Percentiles rank a stretch among this genome's conserved stretches.
phyloP scores from a whole-genome alignment of 2,797 vertebrate species.

The Coracias cyanogaster region DNA sequence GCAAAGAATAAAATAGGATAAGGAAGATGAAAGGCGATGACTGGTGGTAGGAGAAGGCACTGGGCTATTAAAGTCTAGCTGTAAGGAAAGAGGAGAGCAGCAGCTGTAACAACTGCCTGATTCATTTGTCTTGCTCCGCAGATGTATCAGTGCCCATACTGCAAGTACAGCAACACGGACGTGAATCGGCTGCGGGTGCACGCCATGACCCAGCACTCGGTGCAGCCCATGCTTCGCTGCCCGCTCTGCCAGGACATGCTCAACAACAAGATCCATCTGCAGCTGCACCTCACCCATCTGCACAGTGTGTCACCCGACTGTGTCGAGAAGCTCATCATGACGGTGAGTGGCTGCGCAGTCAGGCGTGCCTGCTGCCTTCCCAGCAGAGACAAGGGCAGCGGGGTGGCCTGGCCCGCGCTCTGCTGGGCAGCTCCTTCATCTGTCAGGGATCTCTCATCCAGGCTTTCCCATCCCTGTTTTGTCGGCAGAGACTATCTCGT shows the following conservation, averaged over 20 bases:
- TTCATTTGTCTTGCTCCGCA: constrained; percentile 64
- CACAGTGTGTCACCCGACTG: constrained; percentile 98
- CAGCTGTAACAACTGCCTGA: neutral
- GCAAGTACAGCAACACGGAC: constrained; percentile 97
- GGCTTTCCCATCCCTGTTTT: neutral
- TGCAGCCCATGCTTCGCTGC: constrained; percentile 97
- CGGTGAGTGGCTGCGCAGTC: constrained; percentile 81
- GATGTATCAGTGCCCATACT: constrained; percentile 99
- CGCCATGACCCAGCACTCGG: constrained; percentile 98
- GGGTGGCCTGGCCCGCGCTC: neutral
- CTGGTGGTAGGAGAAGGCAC: constrained; percentile 1
- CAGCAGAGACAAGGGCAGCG: neutral
- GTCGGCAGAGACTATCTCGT: neutral
- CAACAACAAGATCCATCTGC: constrained; percentile 98
- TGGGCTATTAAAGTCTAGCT: neutral
- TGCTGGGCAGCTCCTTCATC: neutral
- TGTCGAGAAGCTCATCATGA: constrained; percentile 96
- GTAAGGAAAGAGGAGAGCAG: neutral
- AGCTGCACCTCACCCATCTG: constrained; percentile 98
- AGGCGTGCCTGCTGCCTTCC: neutral
- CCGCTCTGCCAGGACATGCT: constrained; percentile 99
- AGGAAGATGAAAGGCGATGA: neutral
- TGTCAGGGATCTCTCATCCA: neutral
- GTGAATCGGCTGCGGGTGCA: constrained; percentile 97
- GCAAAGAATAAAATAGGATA: neutral